Percentiles rank a stretch among this genome's conserved stretches.
These are phyloP conservation scores for Murina feae DNA, from an alignment of 2,113 vertebrate genomes.

Conservation along the genomic window DNA sequence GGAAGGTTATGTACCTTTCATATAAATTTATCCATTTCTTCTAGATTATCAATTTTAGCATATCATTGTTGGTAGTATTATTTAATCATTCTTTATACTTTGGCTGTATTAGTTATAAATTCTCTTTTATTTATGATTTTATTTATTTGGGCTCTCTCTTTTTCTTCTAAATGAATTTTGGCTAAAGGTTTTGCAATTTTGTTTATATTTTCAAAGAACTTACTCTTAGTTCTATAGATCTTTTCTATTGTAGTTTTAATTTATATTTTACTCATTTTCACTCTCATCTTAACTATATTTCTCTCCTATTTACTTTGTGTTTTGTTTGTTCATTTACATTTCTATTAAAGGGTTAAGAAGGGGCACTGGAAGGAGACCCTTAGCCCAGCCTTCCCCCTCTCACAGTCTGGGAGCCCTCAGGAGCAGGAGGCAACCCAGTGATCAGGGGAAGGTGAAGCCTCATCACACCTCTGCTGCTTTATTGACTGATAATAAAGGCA, in stretches of 20 bases:
- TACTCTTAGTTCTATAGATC: not conserved
- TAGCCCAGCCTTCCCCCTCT: too few species aligned
- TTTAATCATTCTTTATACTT: not conserved
- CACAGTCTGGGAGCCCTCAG: too few species aligned
- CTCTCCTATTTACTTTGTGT: not conserved
- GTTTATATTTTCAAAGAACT: not conserved
- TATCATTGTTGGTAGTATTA: not conserved
- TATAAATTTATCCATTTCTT: not conserved
- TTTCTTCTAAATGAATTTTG: not conserved
- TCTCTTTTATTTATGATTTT: not conserved
- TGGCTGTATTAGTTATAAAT: not conserved
- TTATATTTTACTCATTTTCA: not conserved
- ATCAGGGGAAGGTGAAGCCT: too few species aligned
- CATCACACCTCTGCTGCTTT: too few species aligned
- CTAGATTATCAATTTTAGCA: not conserved
- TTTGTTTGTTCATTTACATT: not conserved
- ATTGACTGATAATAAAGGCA: too few species aligned
- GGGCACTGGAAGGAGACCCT: too few species aligned
- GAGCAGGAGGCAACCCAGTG: too few species aligned
- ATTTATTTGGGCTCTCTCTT: not conserved
- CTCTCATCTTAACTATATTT: not conserved
- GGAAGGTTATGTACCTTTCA: not conserved
- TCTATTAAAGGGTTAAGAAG: not conserved
- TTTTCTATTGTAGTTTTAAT: not conserved
- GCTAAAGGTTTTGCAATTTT: not conserved